A percentile compares a stretch with the other conserved stretches of the same genome.
Conservation (phyloP, 2,888 invertebrate species). For the Sinotaia quadrata region DNA sequence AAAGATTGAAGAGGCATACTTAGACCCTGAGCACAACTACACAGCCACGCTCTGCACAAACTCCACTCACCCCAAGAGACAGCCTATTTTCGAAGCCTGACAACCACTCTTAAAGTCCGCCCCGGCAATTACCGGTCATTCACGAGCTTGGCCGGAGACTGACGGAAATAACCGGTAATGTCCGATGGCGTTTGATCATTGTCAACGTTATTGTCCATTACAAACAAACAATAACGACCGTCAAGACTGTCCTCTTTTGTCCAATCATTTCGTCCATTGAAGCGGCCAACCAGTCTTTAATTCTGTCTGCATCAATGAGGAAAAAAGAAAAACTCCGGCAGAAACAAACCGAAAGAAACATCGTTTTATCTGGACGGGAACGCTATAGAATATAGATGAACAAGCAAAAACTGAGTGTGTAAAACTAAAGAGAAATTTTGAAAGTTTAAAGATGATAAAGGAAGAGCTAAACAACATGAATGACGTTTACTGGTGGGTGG, state of each 20-base stretch:
- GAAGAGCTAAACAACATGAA: too few relatives aligned
- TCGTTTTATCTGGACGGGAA: too few relatives aligned
- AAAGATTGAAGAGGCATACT: too few relatives aligned
- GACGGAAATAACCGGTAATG: constrained; percentile 15
- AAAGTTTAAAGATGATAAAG: too few relatives aligned
- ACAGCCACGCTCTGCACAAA: neutral
- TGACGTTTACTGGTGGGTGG: too few relatives aligned
- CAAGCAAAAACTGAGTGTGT: too few relatives aligned
- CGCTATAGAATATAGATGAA: too few relatives aligned
- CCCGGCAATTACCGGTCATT: constrained; percentile 7
- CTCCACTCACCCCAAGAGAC: neutral
- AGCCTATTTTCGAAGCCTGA: neutral
- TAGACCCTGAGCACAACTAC: neutral
- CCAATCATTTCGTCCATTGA: constrained; percentile 6
- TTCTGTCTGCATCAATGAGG: too few relatives aligned
- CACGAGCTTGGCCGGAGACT: neutral
- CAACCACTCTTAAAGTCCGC: neutral
- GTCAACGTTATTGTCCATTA: neutral
- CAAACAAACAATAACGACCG: neutral
- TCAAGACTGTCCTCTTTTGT: neutral
- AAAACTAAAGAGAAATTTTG: too few relatives aligned
- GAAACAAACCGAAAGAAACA: too few relatives aligned
- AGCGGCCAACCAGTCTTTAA: too few relatives aligned
- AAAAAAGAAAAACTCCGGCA: too few relatives aligned
- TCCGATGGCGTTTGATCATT: neutral